Evolutionary conservation across 2,888 invertebrate genomes (phyloP), one percentile per base, ranked within the genome.

Genomic region (Caenorhabditis japonica): DNA sequence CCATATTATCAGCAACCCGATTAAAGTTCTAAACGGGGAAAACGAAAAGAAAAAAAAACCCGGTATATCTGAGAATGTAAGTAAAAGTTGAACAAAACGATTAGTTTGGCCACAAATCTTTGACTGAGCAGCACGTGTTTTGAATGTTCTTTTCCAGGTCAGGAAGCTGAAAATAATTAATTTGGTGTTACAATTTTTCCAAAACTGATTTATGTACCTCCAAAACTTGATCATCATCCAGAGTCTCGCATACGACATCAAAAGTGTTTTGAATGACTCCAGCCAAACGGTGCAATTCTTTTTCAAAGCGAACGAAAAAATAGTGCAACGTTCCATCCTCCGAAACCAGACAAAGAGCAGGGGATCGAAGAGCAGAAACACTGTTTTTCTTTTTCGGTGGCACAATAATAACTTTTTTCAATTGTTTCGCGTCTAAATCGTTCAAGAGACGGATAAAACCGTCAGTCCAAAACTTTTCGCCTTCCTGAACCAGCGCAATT

Each of bases 371-470:
- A n/a, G 36, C 49, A 0, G 30, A 21, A 46, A 60, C 60, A 17
- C 15, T 41, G 15, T n/a, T 21, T 1, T 55, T 51, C 30, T 60
- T 34, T 3, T 51, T 33, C 7, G 60, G 66, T 4, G 25, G 10
- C 3, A 46, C 66, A 27, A 51, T 15, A 19, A 71, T 15, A 4
- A 27, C 27, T 13, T 44, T 25, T 27, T 44, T 30, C 10, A 70
- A 3, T 3, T 13, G 21, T 3, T 33, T 13, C 0, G 3, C 15
- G 0, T n/a, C 2, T 5, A 62, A 4, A n/a, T 62, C 47, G 10
- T 34, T 56, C 15, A 85, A 66, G 1, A 79, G 62, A n/a, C 85
- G 75, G 49, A 85, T 75, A 49, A 85, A 85, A 23, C 85, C 85
- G 44, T 85, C 85, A 12, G 55, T 69, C 46, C 79, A 73, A 59